Evolutionary conservation across 2,797 vertebrate genomes (phyloP).

Genomic region (Dendrocincla tyrannina): DNA sequence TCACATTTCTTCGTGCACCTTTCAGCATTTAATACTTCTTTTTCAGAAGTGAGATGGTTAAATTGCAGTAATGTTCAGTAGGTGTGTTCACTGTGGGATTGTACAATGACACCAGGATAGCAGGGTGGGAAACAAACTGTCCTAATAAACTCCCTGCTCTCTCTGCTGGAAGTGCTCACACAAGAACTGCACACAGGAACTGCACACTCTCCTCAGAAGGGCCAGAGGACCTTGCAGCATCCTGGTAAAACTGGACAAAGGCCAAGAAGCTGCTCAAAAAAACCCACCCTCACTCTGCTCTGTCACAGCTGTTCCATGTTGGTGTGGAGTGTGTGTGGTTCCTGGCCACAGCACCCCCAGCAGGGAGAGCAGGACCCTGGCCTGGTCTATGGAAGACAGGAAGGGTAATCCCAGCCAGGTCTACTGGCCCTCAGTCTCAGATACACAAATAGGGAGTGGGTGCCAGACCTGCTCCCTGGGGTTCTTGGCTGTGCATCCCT

Average conservation of each 20-base stretch:
- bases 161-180: not conserved
- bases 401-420: not conserved
- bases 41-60: not conserved
- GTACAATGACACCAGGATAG: not conserved
- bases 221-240: not conserved
- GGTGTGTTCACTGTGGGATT: not conserved
- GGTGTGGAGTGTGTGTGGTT: not conserved
- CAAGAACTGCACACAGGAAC: not conserved
- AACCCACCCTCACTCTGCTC: not conserved
- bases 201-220: not conserved
- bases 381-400: not conserved
- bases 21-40: not conserved
- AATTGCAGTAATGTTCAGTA: not conserved
- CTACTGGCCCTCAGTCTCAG: not conserved
- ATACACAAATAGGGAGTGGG: accelerated
- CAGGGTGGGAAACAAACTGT: not conserved
- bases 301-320: not conserved
- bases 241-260: not conserved
- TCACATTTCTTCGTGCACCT: not conserved
- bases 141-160: not conserved
- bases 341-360: not conserved
- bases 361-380: not conserved
- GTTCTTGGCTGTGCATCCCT: not conserved
- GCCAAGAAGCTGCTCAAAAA: not conserved
- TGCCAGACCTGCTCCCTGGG: not conserved